phyloP scores from a whole-genome alignment of 2,888 invertebrate genomes.

The Drosophila pseudotakahashii region DNA sequence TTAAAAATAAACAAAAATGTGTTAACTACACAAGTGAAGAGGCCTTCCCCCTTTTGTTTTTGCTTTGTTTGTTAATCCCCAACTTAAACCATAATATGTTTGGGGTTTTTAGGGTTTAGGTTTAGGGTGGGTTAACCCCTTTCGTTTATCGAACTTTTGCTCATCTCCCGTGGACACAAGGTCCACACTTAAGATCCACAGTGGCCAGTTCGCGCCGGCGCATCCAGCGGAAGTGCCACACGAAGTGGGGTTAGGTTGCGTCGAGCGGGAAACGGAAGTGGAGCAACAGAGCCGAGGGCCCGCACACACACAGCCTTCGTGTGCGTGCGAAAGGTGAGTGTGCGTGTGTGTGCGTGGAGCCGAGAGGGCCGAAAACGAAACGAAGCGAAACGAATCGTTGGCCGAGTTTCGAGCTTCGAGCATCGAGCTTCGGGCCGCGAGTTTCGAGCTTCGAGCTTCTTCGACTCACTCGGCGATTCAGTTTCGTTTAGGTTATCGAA shows the following conservation, averaged over 20 bases:
- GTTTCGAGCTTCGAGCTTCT: too few species aligned
- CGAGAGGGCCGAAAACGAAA: neutral
- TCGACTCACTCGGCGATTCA: conserved; percentile 39
- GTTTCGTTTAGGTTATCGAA: conserved; percentile 62
- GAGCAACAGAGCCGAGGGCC: conserved; percentile 5
- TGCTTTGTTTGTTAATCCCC: too few species aligned
- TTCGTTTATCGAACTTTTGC: conserved; percentile 1
- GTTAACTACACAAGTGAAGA: too few species aligned
- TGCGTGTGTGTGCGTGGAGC: conserved; percentile 50
- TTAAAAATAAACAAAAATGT: too few species aligned
- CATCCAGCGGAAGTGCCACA: conserved; percentile 1
- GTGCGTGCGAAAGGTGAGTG: conserved; percentile 44
- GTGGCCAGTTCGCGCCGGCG: conserved; percentile 48
- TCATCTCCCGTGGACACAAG: conserved; percentile 34
- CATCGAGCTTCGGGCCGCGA: neutral
- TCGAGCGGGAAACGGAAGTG: conserved; percentile 10
- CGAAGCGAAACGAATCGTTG: conserved; percentile 41
- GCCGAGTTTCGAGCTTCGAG: conserved; percentile 64
- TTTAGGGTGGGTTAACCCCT: neutral
- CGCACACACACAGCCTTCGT: conserved; percentile 8
- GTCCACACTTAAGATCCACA: conserved; percentile 59
- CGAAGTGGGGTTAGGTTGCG: neutral
- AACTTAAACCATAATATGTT: too few species aligned
- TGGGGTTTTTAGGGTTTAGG: too few species aligned
- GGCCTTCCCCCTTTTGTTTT: too few species aligned